Percentiles rank a stretch among this genome's conserved stretches.
These are phyloP conservation scores for Coelinius sp. DNA, from an alignment of 2,888 invertebrate species.

Conservation along the genomic window DNA sequence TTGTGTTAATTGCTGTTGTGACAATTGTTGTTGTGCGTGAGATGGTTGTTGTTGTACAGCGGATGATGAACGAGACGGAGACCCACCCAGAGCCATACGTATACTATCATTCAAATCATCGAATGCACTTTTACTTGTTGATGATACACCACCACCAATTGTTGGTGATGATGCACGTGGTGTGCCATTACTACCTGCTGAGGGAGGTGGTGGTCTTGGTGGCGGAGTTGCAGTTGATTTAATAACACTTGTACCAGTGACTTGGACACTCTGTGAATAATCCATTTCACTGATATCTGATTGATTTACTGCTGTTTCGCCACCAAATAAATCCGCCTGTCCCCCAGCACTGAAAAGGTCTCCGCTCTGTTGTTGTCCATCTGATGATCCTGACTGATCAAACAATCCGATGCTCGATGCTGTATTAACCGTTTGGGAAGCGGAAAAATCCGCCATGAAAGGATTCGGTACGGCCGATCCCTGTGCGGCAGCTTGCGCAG, in stretches of 20 bases:
- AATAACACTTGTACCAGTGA: neutral
- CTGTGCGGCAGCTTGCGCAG: constrained; percentile 73
- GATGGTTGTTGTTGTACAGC: constrained; percentile 57
- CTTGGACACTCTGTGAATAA: neutral
- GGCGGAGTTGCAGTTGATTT: constrained; percentile 61
- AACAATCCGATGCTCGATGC: constrained; percentile 58
- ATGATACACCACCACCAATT: constrained; percentile 72
- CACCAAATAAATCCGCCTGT: constrained; percentile 67
- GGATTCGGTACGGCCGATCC: constrained; percentile 75
- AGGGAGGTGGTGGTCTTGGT: constrained; percentile 70
- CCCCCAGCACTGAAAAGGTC: constrained; percentile 66
- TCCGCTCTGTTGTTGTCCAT: constrained; percentile 49
- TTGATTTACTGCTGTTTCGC: constrained; percentile 61
- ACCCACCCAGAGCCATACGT: constrained; percentile 79
- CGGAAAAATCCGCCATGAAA: constrained; percentile 76
- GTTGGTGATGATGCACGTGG: constrained; percentile 69
- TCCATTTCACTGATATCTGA: neutral
- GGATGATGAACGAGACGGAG: constrained; percentile 71
- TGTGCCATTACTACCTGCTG: constrained; percentile 62
- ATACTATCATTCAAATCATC: constrained; percentile 81
- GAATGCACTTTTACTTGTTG: constrained; percentile 77
- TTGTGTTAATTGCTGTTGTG: constrained; percentile 49
- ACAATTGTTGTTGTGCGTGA: constrained; percentile 48
- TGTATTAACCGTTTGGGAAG: constrained; percentile 57
- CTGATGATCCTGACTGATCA: constrained; percentile 45